Percentiles rank a stretch among this genome's conserved stretches.
These are phyloP conservation scores for Helleia helle DNA, from an alignment of 2,888 invertebrate species.

Conservation along the genomic window DNA sequence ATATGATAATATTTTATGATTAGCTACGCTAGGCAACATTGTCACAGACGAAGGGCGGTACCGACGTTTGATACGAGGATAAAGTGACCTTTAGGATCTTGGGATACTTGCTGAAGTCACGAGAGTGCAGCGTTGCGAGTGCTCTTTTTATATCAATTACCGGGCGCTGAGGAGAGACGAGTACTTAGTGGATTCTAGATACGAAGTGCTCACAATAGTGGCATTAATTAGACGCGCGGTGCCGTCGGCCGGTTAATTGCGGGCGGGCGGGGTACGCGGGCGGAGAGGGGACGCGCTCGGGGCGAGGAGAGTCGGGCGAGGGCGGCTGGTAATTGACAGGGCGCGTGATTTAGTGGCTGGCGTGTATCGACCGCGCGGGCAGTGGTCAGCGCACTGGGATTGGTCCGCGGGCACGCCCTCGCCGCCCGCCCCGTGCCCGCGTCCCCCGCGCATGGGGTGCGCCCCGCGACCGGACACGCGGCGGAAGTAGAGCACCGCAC, in stretches of 20 bases:
- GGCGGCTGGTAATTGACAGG: conserved; percentile 23
- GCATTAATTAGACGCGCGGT: conserved; percentile 18
- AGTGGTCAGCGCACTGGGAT: conserved; percentile 32
- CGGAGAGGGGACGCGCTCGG: conserved; percentile 17
- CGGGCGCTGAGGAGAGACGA: background rate
- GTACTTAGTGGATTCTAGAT: background rate
- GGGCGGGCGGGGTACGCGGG: conserved; percentile 14
- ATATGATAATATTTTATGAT: too few relatives aligned
- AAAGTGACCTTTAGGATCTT: background rate
- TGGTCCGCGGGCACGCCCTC: conserved; percentile 28
- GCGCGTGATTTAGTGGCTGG: conserved; percentile 27
- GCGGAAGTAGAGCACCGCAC: too few relatives aligned
- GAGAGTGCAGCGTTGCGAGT: background rate
- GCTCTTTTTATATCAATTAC: conserved; percentile 5
- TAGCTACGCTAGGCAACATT: too few relatives aligned
- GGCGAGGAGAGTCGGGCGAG: conserved; percentile 15
- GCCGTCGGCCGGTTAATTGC: conserved; percentile 18
- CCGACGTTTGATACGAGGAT: background rate
- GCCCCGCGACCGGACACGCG: conserved; percentile 10
- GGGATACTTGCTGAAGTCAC: background rate
- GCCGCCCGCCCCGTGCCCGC: conserved; percentile 15
- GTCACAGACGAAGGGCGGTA: background rate
- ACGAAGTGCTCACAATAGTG: conserved; percentile 14
- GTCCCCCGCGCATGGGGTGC: too few relatives aligned
- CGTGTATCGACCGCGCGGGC: conserved; percentile 18